These are phyloP conservation scores for Galleria mellonella DNA, from an alignment of 1,140 invertebrate genomes.

Conservation along the genomic window DNA sequence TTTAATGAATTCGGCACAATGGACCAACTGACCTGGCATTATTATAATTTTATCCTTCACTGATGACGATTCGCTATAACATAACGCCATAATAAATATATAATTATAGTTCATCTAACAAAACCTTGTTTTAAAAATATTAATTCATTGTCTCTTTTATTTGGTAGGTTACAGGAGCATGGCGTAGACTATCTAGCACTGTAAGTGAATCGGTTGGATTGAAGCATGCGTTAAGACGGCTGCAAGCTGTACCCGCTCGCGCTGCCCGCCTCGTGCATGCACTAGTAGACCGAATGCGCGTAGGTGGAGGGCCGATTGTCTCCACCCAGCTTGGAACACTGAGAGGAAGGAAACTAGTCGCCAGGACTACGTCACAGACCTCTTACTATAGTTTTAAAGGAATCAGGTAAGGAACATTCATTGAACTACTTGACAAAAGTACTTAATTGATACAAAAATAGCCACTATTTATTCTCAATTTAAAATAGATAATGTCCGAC, in stretches of 20 bases:
- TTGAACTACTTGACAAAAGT: conserved; percentile 9
- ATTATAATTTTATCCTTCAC: too few relatives aligned
- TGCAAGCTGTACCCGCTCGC: conserved; percentile 60
- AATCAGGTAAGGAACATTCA: conserved; percentile 67
- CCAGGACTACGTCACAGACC: conserved; percentile 66
- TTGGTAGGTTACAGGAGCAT: conserved; percentile 62
- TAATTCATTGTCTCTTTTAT: too few relatives aligned
- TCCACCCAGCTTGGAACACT: conserved; percentile 68
- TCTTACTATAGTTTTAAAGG: conserved; percentile 77
- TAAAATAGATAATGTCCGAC: too few relatives aligned
- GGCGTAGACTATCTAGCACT: conserved; percentile 58
- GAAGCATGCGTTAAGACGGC: conserved; percentile 57
- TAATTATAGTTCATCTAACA: too few relatives aligned
- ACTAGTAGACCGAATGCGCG: conserved; percentile 63
- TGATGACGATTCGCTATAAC: too few relatives aligned
- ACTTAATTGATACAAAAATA: background rate
- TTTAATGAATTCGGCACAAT: too few relatives aligned
- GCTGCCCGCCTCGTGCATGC: conserved; percentile 63
- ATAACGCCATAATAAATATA: too few relatives aligned
- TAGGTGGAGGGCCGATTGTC: conserved; percentile 68
- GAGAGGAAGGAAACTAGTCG: conserved; percentile 69
- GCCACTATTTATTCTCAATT: background rate
- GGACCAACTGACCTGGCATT: too few relatives aligned
- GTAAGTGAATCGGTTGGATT: conserved; percentile 65
- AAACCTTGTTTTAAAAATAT: too few relatives aligned